A percentile compares a stretch with the other conserved stretches of the same genome.
phyloP scores from a whole-genome alignment of 2,797 vertebrate genomes.

The Oreonectes daqikongensis region DNA sequence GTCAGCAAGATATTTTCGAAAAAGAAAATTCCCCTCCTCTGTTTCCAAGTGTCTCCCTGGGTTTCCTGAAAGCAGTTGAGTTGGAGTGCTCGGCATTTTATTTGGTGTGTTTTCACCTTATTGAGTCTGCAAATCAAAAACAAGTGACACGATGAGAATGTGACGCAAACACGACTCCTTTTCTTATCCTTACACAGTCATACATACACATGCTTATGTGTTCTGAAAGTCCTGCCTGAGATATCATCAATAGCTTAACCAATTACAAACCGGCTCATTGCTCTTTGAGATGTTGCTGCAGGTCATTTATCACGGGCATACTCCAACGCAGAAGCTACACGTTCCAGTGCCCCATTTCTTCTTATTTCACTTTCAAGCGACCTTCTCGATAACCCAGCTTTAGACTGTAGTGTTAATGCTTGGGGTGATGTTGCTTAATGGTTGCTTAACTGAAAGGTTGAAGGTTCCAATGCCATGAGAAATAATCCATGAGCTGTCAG shows the following conservation, averaged over 20 bases:
- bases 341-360: constrained; percentile 5
- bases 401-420: background rate
- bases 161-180: constrained; percentile 54
- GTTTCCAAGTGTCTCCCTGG: constrained; percentile 27
- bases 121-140: constrained; percentile 46
- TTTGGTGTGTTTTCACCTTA: constrained; percentile 35
- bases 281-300: constrained; percentile 53
- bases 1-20: constrained; percentile 11
- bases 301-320: constrained; percentile 57
- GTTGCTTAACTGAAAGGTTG: background rate
- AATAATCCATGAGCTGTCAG: background rate
- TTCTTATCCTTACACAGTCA: constrained; percentile 21
- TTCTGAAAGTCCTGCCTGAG: constrained; percentile 33
- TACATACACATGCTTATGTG: constrained; percentile 1
- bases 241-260: constrained; percentile 42
- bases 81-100: constrained; percentile 9
- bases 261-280: constrained; percentile 54
- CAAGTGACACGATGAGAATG: constrained; percentile 29
- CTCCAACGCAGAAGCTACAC: constrained; percentile 2
- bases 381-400: background rate
- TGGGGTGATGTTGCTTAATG: constrained; percentile 1
- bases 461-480: background rate
- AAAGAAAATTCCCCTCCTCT: background rate
- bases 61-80: constrained; percentile 22
- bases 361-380: constrained; percentile 6